These are phyloP conservation scores for Drosophila nigromelanica DNA, from an alignment of 1,140 invertebrate genomes.

Conservation along the genomic window DNA sequence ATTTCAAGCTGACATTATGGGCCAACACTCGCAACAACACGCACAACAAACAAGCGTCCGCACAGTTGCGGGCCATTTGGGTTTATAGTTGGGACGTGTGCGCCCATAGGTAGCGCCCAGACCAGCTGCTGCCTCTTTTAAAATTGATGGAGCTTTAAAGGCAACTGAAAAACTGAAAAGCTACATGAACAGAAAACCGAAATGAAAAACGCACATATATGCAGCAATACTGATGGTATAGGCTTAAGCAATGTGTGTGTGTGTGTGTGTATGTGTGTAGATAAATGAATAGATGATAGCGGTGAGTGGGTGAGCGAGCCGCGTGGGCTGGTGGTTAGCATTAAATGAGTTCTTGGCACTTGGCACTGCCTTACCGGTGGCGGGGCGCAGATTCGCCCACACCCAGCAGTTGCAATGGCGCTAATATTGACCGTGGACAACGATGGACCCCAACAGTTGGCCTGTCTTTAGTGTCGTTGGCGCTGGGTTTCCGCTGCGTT, in stretches of 20 bases:
- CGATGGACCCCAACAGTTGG: conserved; percentile 68
- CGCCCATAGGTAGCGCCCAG: conserved; percentile 4
- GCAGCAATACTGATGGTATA: conserved; percentile 31
- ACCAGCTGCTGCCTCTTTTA: background rate
- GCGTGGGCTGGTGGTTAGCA: background rate
- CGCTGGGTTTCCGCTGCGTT: background rate
- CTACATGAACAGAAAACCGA: conserved; percentile 23
- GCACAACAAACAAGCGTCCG: conserved; percentile 15
- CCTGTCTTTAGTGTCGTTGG: conserved; percentile 37
- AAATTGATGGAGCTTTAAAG: conserved; percentile 2
- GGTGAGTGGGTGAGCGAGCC: background rate
- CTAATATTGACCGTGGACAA: conserved; percentile 83
- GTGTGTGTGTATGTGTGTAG: conserved; percentile 10
- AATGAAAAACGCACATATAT: conserved; percentile 10
- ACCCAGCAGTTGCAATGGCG: conserved; percentile 84
- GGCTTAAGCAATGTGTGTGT: background rate
- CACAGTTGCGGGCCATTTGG: conserved; percentile 34
- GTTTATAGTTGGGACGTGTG: conserved; percentile 30
- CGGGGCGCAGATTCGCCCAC: conserved; percentile 84
- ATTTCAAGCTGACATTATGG: conserved; percentile 43
- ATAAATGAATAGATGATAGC: conserved; percentile 21
- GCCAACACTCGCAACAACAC: conserved; percentile 28
- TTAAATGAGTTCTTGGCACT: conserved; percentile 14
- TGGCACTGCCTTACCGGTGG: conserved; percentile 78
- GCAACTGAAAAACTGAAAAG: conserved; percentile 20